phyloP scores from a whole-genome alignment of 2,888 invertebrate species.

The Ochropacha duplaris region DNA sequence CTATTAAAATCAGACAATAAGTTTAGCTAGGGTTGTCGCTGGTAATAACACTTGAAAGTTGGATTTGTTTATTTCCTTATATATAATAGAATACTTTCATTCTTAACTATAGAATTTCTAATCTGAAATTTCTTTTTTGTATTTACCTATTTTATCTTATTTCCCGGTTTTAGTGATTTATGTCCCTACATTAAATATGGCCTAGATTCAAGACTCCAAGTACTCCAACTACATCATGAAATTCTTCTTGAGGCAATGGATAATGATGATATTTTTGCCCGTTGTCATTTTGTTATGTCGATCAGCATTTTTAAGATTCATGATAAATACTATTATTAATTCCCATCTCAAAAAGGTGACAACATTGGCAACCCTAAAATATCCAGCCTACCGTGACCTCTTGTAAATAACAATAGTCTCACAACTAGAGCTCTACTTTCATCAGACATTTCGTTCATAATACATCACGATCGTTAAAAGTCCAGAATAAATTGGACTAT shows the following conservation, averaged over 20 bases:
- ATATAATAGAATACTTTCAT: too few species aligned
- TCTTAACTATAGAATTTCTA: too few species aligned
- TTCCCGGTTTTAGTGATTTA: too few species aligned
- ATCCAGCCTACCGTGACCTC: background rate
- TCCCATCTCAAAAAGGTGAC: background rate
- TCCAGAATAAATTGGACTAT: conserved; percentile 30
- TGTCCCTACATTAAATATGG: too few species aligned
- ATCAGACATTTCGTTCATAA: conserved; percentile 12
- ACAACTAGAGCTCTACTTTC: conserved; percentile 13
- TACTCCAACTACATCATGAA: too few species aligned
- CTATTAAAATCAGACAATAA: conserved; percentile 16
- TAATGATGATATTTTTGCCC: background rate
- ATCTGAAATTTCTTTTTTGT: too few species aligned
- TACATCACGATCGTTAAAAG: conserved; percentile 6
- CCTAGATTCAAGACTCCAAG: too few species aligned
- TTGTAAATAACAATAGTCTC: background rate
- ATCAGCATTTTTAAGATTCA: background rate
- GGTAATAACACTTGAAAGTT: background rate
- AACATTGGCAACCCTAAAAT: background rate
- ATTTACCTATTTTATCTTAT: too few species aligned
- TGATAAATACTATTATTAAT: background rate
- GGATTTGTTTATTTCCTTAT: too few species aligned
- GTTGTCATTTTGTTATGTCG: background rate
- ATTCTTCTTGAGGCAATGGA: too few species aligned
- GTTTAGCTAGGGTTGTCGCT: background rate